Evolutionary conservation across 2,888 invertebrate species (phyloP), one percentile per base, ranked within the genome.

Genomic region (Eupithecia inturbata): DNA sequence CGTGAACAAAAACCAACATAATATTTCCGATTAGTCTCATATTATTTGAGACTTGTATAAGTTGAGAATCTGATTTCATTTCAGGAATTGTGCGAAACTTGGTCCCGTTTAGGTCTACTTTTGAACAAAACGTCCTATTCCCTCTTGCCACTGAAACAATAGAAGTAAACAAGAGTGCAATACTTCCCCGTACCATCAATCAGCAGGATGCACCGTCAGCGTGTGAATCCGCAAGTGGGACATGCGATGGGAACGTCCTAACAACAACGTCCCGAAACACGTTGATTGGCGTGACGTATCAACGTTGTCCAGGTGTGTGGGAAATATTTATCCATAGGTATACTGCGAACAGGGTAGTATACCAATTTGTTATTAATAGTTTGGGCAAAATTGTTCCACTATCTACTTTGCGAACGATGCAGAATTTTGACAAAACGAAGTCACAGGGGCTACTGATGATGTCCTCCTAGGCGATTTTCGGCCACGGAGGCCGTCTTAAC

Each of bases 241-340:
- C 71, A 63, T 75, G 74, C 74, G 78, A 79, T 79, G 79, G 75
- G 82, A 82, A 80, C 70, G 14, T 14, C 49, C 28, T 1, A 9
- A 4, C 2, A 4, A 14, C 22, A 31, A 64, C 63, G 12, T 70
- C 31, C 80, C 67, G 63, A 75, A 57, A 75, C 68, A 67, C 67
- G 78, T 78, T 79, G 81, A 83, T 84, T 81, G 79, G 75, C 79
- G 80, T 81, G 80, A 81, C 83, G 71, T 77, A 80, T 74, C 77
- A 71, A 68, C 63, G 49, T 77, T 68, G 70, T 78, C 76, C 74
- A 77, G 70, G 72, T 69, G 72, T 70, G 70, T 74, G 49, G 66
- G 66, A 71, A 73, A 39, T 62, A 66, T 64, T 71, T 60, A 66
- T 66, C 39, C 26, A 22, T 10, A 22, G n/a, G 22, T 22, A 10